Evolutionary conservation across 2,888 invertebrate genomes (phyloP).

Genomic region (Platypus cylindrus): DNA sequence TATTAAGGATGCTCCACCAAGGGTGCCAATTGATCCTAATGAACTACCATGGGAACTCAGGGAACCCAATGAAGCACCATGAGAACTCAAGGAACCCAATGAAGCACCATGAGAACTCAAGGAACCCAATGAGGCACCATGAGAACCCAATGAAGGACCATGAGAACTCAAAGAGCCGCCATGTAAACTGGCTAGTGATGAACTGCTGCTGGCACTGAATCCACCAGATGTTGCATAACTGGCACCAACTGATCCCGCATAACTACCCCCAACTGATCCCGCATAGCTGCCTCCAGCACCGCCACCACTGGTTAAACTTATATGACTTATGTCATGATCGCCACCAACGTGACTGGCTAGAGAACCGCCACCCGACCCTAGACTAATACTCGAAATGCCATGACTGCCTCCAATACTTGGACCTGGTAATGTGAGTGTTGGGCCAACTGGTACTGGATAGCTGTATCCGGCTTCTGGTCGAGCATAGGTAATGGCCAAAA

Average conservation of each 20-base stretch:
- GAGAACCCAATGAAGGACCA: conserved; percentile 2
- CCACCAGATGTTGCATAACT: not conserved
- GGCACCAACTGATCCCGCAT: not conserved
- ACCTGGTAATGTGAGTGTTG: conserved; percentile 9
- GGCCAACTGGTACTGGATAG: conserved; percentile 13
- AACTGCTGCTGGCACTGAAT: no score
- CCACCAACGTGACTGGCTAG: conserved; percentile 4
- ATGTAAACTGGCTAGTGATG: not conserved
- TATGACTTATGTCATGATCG: conserved; percentile 9
- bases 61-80: not conserved
- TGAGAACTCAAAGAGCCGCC: not conserved
- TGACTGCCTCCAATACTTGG: conserved; percentile 15
- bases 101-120: conserved; percentile 3
- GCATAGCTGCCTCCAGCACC: conserved; percentile 1
- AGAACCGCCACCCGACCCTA: conserved; percentile 3
- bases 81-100: no score
- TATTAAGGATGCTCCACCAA: not conserved
- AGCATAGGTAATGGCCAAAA: conserved; percentile 8
- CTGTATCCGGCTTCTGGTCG: conserved; percentile 15
- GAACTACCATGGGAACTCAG: not conserved
- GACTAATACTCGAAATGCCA: conserved; percentile 13
- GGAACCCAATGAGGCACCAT: not conserved
- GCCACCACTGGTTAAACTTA: conserved; percentile 11
- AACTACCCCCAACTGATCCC: conserved; percentile 1
- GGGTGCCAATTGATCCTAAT: no score